Evolutionary conservation across 2,888 invertebrate genomes (phyloP).

Genomic region (Chamaedrilus cognettii): DNA sequence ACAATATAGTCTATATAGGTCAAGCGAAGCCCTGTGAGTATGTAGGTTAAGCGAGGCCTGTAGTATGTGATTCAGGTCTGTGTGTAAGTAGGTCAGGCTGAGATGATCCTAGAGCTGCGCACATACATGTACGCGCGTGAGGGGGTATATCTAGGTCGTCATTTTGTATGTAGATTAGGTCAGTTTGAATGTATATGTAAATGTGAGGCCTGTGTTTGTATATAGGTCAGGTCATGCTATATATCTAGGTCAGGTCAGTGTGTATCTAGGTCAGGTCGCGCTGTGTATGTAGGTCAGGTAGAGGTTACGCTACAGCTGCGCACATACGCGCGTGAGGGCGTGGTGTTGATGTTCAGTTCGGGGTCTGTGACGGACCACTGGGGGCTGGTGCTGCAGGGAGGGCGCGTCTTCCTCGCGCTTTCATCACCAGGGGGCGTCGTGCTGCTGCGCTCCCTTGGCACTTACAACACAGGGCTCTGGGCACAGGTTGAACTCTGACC

Average conservation of each 20-base stretch:
- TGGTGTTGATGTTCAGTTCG: slow-evolving; percentile 29
- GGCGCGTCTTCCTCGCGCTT: slow-evolving; percentile 29
- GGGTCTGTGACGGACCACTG: slow-evolving; percentile 16
- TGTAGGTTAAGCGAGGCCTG: no score
- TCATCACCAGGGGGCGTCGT: slow-evolving; percentile 1
- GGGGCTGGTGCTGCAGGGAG: slow-evolving; percentile 30
- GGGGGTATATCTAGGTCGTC: no score
- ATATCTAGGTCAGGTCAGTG: no score
- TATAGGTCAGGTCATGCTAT: no score
- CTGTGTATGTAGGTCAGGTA: slow-evolving; percentile 5
- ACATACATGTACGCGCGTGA: background rate
- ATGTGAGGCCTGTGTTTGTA: no score
- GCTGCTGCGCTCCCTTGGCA: slow-evolving; percentile 8
- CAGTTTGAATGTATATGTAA: no score
- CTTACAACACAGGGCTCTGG: slow-evolving; percentile 40
- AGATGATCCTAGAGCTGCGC: background rate
- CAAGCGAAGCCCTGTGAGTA: no score
- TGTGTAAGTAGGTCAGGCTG: no score
- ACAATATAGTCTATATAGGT: no score
- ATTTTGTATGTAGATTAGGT: no score
- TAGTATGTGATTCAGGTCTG: no score
- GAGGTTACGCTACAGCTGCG: slow-evolving; percentile 37
- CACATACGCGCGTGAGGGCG: slow-evolving; percentile 38
- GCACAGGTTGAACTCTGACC: slow-evolving; percentile 29
- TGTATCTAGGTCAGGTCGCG: no score